These are phyloP conservation scores for Heliconius cydno DNA, from an alignment of 2,888 invertebrate species.

Conservation along the genomic window DNA sequence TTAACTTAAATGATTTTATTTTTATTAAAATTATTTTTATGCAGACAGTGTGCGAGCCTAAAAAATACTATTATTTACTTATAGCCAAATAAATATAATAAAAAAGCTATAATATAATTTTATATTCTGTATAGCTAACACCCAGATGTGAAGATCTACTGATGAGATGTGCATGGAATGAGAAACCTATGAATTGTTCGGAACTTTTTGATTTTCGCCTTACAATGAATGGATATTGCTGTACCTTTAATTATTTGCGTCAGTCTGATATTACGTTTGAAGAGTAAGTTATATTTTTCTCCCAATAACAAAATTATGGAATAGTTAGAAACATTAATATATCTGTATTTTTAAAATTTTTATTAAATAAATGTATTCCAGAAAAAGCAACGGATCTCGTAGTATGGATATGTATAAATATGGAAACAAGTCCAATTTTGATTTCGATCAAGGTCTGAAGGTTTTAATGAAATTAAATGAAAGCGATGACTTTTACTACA, in stretches of 20 bases:
- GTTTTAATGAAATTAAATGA: slow-evolving; percentile 67
- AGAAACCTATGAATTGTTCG: slow-evolving; percentile 67
- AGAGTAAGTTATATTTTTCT: slow-evolving; percentile 57
- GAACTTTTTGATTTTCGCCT: slow-evolving; percentile 81
- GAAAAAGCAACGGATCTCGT: slow-evolving; percentile 52
- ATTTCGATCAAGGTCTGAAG: slow-evolving; percentile 73
- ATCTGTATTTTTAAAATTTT: neutral
- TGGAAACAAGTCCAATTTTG: slow-evolving; percentile 74
- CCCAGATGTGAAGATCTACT: slow-evolving; percentile 78
- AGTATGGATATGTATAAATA: slow-evolving; percentile 70
- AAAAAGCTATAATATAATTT: neutral
- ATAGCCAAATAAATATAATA: neutral
- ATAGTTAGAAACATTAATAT: neutral
- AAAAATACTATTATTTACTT: neutral
- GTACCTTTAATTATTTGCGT: slow-evolving; percentile 83
- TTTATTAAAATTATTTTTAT: neutral
- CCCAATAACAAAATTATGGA: neutral
- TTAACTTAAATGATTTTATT: neutral
- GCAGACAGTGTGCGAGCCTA: neutral
- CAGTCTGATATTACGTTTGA: slow-evolving; percentile 66
- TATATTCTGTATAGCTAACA: slow-evolving; percentile 64
- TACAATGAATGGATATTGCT: slow-evolving; percentile 84
- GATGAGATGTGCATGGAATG: slow-evolving; percentile 79
- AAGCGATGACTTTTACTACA: slow-evolving; percentile 79
- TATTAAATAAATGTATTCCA: slow-evolving; percentile 41